Evolutionary conservation across 2,888 invertebrate genomes (phyloP).

Genomic region (Phengaris arion): DNA sequence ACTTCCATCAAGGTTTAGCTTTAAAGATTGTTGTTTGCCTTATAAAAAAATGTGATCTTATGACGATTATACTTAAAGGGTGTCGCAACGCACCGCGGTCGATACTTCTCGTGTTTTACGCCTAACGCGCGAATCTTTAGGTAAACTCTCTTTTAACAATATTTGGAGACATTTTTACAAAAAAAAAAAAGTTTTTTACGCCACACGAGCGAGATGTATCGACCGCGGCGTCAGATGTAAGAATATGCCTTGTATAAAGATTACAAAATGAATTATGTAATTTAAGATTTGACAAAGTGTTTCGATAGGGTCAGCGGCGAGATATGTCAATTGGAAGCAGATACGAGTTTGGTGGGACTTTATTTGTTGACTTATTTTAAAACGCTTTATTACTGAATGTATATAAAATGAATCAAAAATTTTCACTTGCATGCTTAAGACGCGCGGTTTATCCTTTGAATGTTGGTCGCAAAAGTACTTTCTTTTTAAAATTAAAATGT

Average conservation of each 20-base stretch:
- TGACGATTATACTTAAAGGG: slow-evolving; percentile 74
- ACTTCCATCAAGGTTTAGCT: slow-evolving; percentile 72
- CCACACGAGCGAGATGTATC: slow-evolving; percentile 40
- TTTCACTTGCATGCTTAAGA: background rate
- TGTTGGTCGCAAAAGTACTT: background rate
- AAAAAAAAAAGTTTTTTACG: slow-evolving; percentile 1
- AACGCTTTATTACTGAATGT: background rate
- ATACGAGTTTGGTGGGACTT: slow-evolving; percentile 55
- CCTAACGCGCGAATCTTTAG: slow-evolving; percentile 30
- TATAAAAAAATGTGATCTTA: slow-evolving; percentile 79
- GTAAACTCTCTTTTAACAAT: slow-evolving; percentile 16
- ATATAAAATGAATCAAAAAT: background rate
- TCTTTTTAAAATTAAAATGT: background rate
- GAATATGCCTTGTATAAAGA: slow-evolving; percentile 76
- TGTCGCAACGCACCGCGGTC: slow-evolving; percentile 56
- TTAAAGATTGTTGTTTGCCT: slow-evolving; percentile 80
- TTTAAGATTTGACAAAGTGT: slow-evolving; percentile 71
- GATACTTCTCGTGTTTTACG: slow-evolving; percentile 41
- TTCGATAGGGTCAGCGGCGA: slow-evolving; percentile 55
- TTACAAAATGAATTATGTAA: slow-evolving; percentile 75
- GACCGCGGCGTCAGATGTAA: slow-evolving; percentile 56
- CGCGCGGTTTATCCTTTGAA: slow-evolving; percentile 1
- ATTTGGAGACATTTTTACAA: slow-evolving; percentile 30
- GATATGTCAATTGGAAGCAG: slow-evolving; percentile 65
- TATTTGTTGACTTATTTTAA: slow-evolving; percentile 42